These are phyloP conservation scores for Eupithecia exiguata DNA, from an alignment of 2,888 invertebrate genomes.

Conservation along the genomic window DNA sequence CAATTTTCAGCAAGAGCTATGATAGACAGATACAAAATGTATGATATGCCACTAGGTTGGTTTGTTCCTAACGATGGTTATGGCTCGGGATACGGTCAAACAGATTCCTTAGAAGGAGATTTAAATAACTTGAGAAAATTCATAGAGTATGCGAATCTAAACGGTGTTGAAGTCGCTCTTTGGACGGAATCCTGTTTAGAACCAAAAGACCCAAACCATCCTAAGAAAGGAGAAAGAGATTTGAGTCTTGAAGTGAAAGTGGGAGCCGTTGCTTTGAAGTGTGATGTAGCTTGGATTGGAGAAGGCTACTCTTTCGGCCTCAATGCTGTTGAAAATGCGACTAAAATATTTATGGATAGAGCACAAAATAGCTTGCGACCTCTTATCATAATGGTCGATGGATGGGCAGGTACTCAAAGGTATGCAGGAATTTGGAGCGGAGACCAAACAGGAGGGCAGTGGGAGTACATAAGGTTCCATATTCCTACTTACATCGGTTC, in stretches of 20 bases:
- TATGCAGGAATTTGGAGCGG: constrained; percentile 76
- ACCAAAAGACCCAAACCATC: constrained; percentile 68
- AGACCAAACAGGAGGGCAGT: constrained; percentile 75
- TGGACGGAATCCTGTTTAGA: constrained; percentile 77
- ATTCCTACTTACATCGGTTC: constrained; percentile 77
- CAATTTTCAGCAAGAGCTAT: constrained; percentile 79
- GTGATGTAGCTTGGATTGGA: constrained; percentile 79
- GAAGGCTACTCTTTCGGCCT: constrained; percentile 74
- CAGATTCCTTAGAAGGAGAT: constrained; percentile 71
- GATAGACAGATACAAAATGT: constrained; percentile 71
- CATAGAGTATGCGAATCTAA: constrained; percentile 61
- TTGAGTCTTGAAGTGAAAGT: constrained; percentile 67
- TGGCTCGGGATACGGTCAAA: constrained; percentile 77
- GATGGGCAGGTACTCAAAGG: constrained; percentile 79
- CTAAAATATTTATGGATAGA: constrained; percentile 60
- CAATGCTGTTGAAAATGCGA: constrained; percentile 70
- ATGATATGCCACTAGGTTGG: constrained; percentile 77
- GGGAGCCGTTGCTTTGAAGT: constrained; percentile 74
- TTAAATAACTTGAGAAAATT: constrained; percentile 71
- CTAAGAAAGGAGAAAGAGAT: constrained; percentile 77
- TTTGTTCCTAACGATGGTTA: constrained; percentile 79
- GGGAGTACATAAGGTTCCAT: constrained; percentile 79
- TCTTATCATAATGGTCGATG: constrained; percentile 75
- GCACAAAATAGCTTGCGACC: constrained; percentile 58
- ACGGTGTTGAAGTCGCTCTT: constrained; percentile 72